Conservation (phyloP, 2,113 vertebrate species). For the Zonotrichia leucophrys region DNA sequence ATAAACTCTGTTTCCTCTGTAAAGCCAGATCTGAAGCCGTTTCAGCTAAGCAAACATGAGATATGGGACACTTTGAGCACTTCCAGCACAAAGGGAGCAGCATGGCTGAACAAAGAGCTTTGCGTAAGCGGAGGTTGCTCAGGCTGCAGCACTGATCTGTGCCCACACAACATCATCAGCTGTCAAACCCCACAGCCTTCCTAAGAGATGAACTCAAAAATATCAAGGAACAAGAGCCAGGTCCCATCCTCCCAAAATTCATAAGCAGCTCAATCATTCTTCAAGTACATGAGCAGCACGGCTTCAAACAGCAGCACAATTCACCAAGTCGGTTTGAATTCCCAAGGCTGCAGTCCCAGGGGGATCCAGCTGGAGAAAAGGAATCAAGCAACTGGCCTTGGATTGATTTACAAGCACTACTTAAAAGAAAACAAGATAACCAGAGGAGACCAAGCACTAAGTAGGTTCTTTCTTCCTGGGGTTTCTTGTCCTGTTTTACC, state of each 20-base stretch:
- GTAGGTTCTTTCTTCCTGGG: background rate
- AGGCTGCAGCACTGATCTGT: constrained; percentile 23
- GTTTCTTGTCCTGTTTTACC: background rate
- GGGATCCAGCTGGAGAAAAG: background rate
- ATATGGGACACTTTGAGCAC: background rate
- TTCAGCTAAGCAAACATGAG: background rate
- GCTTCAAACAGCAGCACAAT: background rate
- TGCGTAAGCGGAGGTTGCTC: background rate
- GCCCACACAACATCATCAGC: constrained; percentile 50
- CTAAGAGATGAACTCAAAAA: background rate
- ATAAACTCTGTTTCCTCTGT: background rate
- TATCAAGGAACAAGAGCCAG: constrained; percentile 17
- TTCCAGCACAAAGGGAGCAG: background rate
- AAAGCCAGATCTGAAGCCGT: background rate
- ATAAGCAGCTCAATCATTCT: background rate
- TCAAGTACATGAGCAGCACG: background rate
- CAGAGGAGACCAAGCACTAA: background rate
- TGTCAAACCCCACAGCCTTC: constrained; percentile 48
- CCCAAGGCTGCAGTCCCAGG: background rate
- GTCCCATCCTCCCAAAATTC: background rate
- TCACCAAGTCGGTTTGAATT: background rate
- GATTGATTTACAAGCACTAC: background rate
- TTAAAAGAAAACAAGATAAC: background rate
- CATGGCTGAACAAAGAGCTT: background rate
- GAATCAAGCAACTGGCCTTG: background rate